Evolutionary conservation across 2,888 invertebrate species (phyloP).

Genomic region (Cerastoderma edule): DNA sequence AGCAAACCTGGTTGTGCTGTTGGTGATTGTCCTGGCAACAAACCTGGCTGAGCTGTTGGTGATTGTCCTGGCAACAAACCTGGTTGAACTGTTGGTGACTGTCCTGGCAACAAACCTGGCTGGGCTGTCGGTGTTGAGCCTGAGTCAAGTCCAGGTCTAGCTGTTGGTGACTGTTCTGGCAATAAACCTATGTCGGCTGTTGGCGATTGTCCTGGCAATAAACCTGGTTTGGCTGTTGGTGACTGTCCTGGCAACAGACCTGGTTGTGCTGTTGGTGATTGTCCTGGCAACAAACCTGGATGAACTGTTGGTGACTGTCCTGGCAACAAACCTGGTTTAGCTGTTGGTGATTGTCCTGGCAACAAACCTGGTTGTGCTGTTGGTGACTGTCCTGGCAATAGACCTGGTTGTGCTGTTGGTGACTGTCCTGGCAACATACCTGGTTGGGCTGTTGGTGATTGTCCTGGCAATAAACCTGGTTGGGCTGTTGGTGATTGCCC

Average conservation of each 20-base stretch:
- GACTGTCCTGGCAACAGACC: conserved; percentile 38
- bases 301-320: conserved; percentile 43
- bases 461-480: too few relatives aligned
- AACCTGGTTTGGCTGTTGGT: conserved; percentile 49
- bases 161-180: conserved; percentile 36
- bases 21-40: conserved; percentile 41
- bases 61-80: conserved; percentile 29
- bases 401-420: conserved; percentile 41
- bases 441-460: too few relatives aligned
- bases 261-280: conserved; percentile 46
- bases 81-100: conserved; percentile 33
- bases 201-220: conserved; percentile 33
- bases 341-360: conserved; percentile 41
- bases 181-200: conserved; percentile 33
- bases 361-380: conserved; percentile 36
- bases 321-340: conserved; percentile 32
- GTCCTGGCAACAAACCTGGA: conserved; percentile 31
- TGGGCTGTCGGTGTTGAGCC: conserved; percentile 35
- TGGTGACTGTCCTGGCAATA: conserved; percentile 40
- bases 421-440: conserved; percentile 27
- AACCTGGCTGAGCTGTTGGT: conserved; percentile 43
- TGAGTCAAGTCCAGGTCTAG: conserved; percentile 29
- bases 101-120: conserved; percentile 32
- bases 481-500: too few relatives aligned
- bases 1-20: conserved; percentile 30